Evolutionary conservation across 1,140 invertebrate genomes (phyloP).

Genomic region (Antheraea mylitta): DNA sequence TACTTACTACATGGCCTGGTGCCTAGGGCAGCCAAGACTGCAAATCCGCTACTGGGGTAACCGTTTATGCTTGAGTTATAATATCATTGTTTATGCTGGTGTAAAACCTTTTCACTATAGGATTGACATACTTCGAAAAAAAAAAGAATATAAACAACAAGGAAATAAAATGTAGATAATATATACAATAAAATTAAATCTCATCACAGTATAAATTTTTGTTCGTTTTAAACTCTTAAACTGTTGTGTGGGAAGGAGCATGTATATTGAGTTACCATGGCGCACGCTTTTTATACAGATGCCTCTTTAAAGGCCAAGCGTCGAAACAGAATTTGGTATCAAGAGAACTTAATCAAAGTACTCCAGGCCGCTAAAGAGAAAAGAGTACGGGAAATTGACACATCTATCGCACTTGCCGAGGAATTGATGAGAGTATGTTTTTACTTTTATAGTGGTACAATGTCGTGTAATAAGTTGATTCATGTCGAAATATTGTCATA

Average conservation of each 20-base stretch:
- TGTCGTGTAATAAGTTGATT: too few relatives aligned
- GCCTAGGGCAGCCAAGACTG: too few relatives aligned
- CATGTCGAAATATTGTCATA: too few relatives aligned
- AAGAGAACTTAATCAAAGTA: slow-evolving; percentile 44
- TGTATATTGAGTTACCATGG: slow-evolving; percentile 14
- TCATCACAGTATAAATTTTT: background rate
- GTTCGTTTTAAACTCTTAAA: background rate
- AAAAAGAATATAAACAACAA: too few relatives aligned
- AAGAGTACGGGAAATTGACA: slow-evolving; percentile 48
- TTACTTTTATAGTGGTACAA: background rate
- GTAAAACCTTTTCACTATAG: too few relatives aligned
- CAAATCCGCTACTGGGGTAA: too few relatives aligned
- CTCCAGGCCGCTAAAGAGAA: slow-evolving; percentile 49
- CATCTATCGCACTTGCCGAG: slow-evolving; percentile 42
- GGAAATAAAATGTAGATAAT: too few relatives aligned
- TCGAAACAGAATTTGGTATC: slow-evolving; percentile 46
- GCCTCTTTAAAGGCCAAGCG: slow-evolving; percentile 33
- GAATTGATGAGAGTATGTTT: slow-evolving; percentile 37
- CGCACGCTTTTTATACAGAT: slow-evolving; percentile 41
- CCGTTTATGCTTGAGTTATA: too few relatives aligned
- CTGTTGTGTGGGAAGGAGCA: background rate
- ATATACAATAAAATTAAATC: background rate
- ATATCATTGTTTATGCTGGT: too few relatives aligned
- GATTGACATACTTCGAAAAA: too few relatives aligned
- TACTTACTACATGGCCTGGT: too few relatives aligned